Base-by-base conservation (phyloP, 1,140 invertebrate genomes). In the Lerema accius region DNA sequence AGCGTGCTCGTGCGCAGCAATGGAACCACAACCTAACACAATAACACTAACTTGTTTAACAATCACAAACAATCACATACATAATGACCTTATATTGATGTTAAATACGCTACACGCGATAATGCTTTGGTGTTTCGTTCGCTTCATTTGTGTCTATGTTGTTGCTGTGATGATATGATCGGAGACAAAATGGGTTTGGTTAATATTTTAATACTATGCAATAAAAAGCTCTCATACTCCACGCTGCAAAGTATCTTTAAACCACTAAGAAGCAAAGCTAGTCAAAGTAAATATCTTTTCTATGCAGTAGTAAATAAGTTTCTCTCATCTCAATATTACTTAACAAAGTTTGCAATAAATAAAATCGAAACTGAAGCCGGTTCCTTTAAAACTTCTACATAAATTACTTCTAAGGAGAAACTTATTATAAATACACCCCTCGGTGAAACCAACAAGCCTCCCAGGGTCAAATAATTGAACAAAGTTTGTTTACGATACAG, bases 121-220 rank as follows among this genome's bases (percentile, higher is more conserved):
- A n/a, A 23, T 46, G 42, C 26, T 59, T 59, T 59, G 35, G 55
- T 59, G 53, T 23, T 43, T 37, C 26, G n/a, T 58, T 13, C 39
- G 39, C 51, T 55, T 17, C 35, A 55, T 55, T 17, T 17, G 43
- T 59, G 28, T 58, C 3, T 35, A 39, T 59, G 43, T 59, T 46
- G 28, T 35, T 46, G 26, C 19, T 43, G 26, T 59, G 42, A 46
- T 45, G 3, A 14, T 45, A n/a, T 58, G 17, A n/a, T 46, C 39
- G 9, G n/a, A 35, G 17, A 9, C 28, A 32, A 32, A 32, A 32
- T 32, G 28, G 9, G 4, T 32, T 4, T 32, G 9, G 1, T 9
- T 1, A 32, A 7, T 7, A 32, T 9, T 32, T 32, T 32, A 23
- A 5, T 23, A 23, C 7, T 4, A 32, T 32, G 19, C 19, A 7